These are phyloP conservation scores for Tachyglossus aculeatus DNA, from an alignment of 2,797 vertebrate genomes.

Conservation along the genomic window DNA sequence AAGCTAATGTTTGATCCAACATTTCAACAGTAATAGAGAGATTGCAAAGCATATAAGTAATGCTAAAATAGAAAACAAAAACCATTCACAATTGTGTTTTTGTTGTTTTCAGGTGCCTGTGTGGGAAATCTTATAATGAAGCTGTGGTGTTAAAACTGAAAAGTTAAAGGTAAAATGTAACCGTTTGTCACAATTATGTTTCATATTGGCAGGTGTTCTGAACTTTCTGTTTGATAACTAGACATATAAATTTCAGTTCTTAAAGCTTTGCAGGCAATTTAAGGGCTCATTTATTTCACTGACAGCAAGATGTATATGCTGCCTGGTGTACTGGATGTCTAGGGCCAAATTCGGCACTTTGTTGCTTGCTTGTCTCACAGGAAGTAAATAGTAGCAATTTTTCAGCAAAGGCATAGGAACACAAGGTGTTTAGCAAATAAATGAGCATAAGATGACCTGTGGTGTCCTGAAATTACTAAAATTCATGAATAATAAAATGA, in stretches of 20 bases:
- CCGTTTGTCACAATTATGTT: constrained; percentile 83
- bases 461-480: constrained; percentile 81
- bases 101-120: constrained; percentile 18
- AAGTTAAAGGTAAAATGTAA: constrained; percentile 83
- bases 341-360: constrained; percentile 76
- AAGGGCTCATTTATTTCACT: constrained; percentile 84
- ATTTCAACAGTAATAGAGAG: background rate
- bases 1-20: background rate
- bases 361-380: constrained; percentile 75
- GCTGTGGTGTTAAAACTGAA: constrained; percentile 61
- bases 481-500: constrained; percentile 83
- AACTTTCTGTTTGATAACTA: constrained; percentile 87
- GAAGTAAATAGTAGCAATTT: constrained; percentile 81
- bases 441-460: constrained; percentile 79
- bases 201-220: constrained; percentile 83
- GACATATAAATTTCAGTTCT: constrained; percentile 86
- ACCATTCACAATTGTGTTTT: background rate
- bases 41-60: too few species aligned
- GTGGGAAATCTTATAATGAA: constrained; percentile 56
- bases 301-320: constrained; percentile 85
- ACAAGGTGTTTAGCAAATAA: constrained; percentile 82
- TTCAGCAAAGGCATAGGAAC: constrained; percentile 72
- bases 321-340: constrained; percentile 73
- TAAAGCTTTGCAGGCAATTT: constrained; percentile 85
- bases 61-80: background rate